Percentiles rank a stretch among this genome's conserved stretches.
phyloP scores from a whole-genome alignment of 2,888 invertebrate genomes.

The Sussaba pulchella region DNA sequence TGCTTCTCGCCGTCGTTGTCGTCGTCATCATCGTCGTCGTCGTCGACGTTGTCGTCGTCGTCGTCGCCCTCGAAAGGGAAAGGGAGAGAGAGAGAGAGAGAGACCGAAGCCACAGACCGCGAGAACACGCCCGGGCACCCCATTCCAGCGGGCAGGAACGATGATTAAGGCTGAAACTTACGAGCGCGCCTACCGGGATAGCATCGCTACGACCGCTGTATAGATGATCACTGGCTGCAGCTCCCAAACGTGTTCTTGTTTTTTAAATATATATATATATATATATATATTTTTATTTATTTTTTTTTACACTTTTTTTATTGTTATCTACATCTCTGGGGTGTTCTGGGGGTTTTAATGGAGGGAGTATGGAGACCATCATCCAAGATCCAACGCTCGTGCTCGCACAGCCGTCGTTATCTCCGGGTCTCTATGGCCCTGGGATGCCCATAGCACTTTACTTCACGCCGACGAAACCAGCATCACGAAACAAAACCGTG shows the following conservation, averaged over 20 bases:
- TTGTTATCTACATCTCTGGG: slow-evolving; percentile 50
- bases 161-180: slow-evolving; percentile 66
- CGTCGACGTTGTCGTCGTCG: slow-evolving; percentile 30
- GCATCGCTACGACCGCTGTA: slow-evolving; percentile 40
- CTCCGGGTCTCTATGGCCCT: slow-evolving; percentile 10
- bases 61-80: background rate
- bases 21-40: background rate
- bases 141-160: slow-evolving; percentile 53
- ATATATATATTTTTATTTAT: no score
- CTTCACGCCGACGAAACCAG: background rate
- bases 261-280: no score
- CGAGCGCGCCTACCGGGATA: slow-evolving; percentile 52
- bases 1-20: slow-evolving; percentile 36
- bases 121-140: slow-evolving; percentile 44
- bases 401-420: slow-evolving; percentile 7
- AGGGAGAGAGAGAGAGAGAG: slow-evolving; percentile 12
- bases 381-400: slow-evolving; percentile 44
- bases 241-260: slow-evolving; percentile 35
- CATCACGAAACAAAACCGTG: background rate
- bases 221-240: slow-evolving; percentile 61
- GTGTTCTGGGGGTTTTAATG: no score
- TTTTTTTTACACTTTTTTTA: no score
- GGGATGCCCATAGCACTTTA: background rate
- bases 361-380: no score
- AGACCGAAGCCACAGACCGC: slow-evolving; percentile 10